Evolutionary conservation across 64 coral and sea anemone genomes (phyloP).

Genomic region (Astreopora myriophthalma): DNA sequence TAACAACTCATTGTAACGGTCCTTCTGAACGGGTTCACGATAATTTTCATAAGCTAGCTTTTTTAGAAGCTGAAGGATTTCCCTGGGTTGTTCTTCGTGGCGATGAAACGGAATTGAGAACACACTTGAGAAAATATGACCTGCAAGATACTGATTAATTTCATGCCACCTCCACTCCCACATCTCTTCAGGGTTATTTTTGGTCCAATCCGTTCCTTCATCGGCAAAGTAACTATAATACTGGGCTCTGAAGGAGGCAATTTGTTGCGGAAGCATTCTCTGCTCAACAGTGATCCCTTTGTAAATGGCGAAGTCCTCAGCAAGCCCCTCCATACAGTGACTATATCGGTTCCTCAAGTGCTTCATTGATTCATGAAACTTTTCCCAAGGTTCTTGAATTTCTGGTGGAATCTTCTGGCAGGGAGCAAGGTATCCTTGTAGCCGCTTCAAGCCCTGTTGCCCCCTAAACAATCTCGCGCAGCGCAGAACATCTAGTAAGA

Average conservation of each 20-base stretch:
- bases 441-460: neutral
- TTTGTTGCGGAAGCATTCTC: neutral
- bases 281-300: slow-evolving; percentile 22
- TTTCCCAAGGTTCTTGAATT: slow-evolving; percentile 6
- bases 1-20: slow-evolving; percentile 30
- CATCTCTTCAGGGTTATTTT: neutral
- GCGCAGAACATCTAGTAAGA: slow-evolving; percentile 56
- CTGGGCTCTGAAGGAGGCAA: neutral
- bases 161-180: slow-evolving; percentile 58
- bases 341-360: slow-evolving; percentile 1
- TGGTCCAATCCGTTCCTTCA: neutral
- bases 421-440: slow-evolving; percentile 32
- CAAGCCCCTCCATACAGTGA: slow-evolving; percentile 18
- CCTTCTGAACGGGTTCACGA: neutral
- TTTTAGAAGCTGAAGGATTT: neutral
- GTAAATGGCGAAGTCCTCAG: slow-evolving; percentile 48
- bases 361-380: slow-evolving; percentile 22
- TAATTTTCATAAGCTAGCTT: slow-evolving; percentile 27
- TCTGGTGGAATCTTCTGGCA: neutral
- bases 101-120: neutral
- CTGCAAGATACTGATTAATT: slow-evolving; percentile 59
- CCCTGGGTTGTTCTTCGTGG: neutral
- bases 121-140: slow-evolving; percentile 40
- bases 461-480: slow-evolving; percentile 34
- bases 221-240: slow-evolving; percentile 50